These are phyloP conservation scores for Drosophila triauraria DNA, from an alignment of 1,140 invertebrate genomes.

Conservation along the genomic window DNA sequence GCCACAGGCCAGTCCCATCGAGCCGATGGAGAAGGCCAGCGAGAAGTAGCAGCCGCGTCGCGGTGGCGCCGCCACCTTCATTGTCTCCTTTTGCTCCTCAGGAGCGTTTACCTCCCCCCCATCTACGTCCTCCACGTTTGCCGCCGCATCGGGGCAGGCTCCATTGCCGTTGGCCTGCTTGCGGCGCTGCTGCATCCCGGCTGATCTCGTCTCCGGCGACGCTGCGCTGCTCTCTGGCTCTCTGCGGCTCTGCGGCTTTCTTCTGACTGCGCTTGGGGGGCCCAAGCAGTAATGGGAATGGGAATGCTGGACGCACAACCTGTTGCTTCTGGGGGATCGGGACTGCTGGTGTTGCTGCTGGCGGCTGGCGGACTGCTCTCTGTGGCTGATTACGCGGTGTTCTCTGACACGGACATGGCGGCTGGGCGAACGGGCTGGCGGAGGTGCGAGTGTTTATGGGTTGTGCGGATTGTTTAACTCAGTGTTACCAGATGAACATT, in stretches of 20 bases:
- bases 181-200: constrained; percentile 27
- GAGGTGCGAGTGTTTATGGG: constrained; percentile 11
- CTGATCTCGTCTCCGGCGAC: constrained; percentile 19
- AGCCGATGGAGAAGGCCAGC: constrained; percentile 82
- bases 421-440: constrained; percentile 19
- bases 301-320: constrained; percentile 10
- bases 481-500: too few species aligned
- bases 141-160: constrained; percentile 8
- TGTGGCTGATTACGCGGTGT: constrained; percentile 17
- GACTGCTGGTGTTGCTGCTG: constrained; percentile 1
- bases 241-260: neutral
- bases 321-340: constrained; percentile 16
- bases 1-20: constrained; percentile 81
- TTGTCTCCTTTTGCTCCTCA: constrained; percentile 4
- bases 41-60: constrained; percentile 78
- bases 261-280: neutral
- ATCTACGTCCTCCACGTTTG: neutral
- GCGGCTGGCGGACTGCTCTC: constrained; percentile 2
- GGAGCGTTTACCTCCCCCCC: neutral
- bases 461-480: constrained; percentile 4
- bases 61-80: neutral
- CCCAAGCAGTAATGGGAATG: too few species aligned
- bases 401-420: constrained; percentile 29
- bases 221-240: constrained; percentile 17
- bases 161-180: constrained; percentile 20